phyloP scores from a whole-genome alignment of 2,797 vertebrate species.

The Peromyscus nudipes region DNA sequence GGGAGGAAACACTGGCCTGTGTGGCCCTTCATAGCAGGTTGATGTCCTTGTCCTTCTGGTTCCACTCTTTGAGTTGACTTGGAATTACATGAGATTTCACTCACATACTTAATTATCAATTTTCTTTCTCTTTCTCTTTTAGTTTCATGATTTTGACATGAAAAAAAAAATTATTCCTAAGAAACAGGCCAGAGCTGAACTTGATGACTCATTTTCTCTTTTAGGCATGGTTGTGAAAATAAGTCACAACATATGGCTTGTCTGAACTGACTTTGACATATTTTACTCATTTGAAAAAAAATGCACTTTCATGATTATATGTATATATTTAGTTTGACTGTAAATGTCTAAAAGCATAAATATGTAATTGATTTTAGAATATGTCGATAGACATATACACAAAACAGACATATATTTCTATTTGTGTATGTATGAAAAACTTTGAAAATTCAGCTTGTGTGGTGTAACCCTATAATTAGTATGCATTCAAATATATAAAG shows the following conservation, averaged over 20 bases:
- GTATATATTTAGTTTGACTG: conserved; percentile 71
- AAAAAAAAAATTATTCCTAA: conserved; percentile 79
- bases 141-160: conserved; percentile 54
- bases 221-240: conserved; percentile 69
- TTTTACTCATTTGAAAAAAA: conserved; percentile 72
- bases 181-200: conserved; percentile 81
- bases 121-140: not conserved
- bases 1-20: conserved; percentile 88
- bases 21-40: conserved; percentile 86
- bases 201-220: conserved; percentile 82
- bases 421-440: conserved; percentile 86
- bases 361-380: conserved; percentile 84
- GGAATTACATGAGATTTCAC: conserved; percentile 74
- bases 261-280: conserved; percentile 70
- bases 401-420: conserved; percentile 85
- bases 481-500: conserved; percentile 85
- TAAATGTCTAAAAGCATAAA: conserved; percentile 82
- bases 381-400: conserved; percentile 82
- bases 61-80: conserved; percentile 82
- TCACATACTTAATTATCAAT: not conserved
- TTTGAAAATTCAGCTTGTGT: conserved; percentile 85
- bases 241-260: conserved; percentile 72
- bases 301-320: conserved; percentile 54
- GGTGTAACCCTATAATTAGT: conserved; percentile 86
- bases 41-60: conserved; percentile 86